Base-by-base conservation (phyloP, 1,140 invertebrate species). In the Caenorhabditis elegans region DNA sequence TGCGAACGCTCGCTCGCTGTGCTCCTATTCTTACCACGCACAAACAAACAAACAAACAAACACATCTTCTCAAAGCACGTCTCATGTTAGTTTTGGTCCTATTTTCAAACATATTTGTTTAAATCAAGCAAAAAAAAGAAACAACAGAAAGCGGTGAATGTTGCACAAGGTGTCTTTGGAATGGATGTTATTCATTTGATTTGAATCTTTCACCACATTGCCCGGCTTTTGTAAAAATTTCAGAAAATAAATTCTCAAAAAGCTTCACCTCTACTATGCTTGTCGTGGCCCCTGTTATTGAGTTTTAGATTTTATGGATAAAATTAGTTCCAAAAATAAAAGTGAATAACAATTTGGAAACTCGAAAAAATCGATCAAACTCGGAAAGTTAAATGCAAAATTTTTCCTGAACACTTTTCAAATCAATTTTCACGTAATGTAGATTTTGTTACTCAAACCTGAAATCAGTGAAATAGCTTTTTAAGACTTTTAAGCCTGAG, bases 171-270 rank as follows among this genome's bases (percentile, higher is more conserved):
- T 77, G 43, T 77, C 75, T 49, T n/a, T 77, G 75, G 43, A 47
- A 49, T 77, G 47, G 24, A 77, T 49, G 75, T 49, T 46, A 46
- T 46, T 77, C 75, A 77, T 49, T 77, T 77, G 75, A 49, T 49
- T 48, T 77, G 75, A 49, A 28, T 49, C 22, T 77, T n/a, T 47
- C 43, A 77, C n/a, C 24, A 17, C n/a, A 5, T 34, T 77, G 75
- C 26, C 47, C 75, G 75, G 43, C 47, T 77, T 77, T 34, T 48
- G 43, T 48, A 24, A 76, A 76, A 22, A 24, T 10, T 19, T 28
- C 1, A 22, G 22, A 43, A 22, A 15, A 3, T 15, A 46, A 22
- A 47, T 6, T 43, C 3, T 10, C 0, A 70, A 39, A 22, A 60
- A 60, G 53, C 43, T 47, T 47, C 43, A 34, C 43, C 47, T 31